phyloP scores from a whole-genome alignment of 2,888 invertebrate species.

The Syrista parreyssii region DNA sequence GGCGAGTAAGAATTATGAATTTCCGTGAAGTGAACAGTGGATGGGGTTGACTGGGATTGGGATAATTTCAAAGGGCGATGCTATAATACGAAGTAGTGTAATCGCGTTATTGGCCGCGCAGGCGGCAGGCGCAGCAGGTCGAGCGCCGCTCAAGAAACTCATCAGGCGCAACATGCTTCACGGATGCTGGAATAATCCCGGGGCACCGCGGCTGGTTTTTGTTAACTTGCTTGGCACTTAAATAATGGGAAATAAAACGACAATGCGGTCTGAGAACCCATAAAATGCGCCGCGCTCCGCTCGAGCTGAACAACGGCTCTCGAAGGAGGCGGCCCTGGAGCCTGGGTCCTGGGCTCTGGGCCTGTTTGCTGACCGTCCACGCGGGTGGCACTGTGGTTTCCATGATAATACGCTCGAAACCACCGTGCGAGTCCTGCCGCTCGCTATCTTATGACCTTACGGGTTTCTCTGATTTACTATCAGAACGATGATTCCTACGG shows the following conservation, averaged over 20 bases:
- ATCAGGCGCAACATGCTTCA: constrained; percentile 24
- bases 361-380: constrained; percentile 38
- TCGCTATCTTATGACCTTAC: constrained; percentile 36
- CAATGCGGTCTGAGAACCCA: constrained; percentile 38
- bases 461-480: constrained; percentile 6
- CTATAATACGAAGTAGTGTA: constrained; percentile 11
- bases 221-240: constrained; percentile 39
- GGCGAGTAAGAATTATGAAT: background rate
- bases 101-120: constrained; percentile 28
- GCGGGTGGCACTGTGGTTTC: constrained; percentile 45
- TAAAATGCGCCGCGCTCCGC: constrained; percentile 33
- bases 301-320: constrained; percentile 26
- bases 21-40: background rate
- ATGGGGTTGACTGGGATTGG: constrained; percentile 9
- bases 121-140: constrained; percentile 14
- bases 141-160: constrained; percentile 29
- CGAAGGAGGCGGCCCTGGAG: constrained; percentile 2
- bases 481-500: background rate
- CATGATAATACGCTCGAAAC: constrained; percentile 29
- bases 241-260: constrained; percentile 47
- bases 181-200: constrained; percentile 36
- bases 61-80: background rate
- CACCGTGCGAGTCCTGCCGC: background rate
- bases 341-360: constrained; percentile 6
- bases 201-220: constrained; percentile 37